Conservation (phyloP, 2,888 invertebrate genomes). For the Metalampra italica region DNA sequence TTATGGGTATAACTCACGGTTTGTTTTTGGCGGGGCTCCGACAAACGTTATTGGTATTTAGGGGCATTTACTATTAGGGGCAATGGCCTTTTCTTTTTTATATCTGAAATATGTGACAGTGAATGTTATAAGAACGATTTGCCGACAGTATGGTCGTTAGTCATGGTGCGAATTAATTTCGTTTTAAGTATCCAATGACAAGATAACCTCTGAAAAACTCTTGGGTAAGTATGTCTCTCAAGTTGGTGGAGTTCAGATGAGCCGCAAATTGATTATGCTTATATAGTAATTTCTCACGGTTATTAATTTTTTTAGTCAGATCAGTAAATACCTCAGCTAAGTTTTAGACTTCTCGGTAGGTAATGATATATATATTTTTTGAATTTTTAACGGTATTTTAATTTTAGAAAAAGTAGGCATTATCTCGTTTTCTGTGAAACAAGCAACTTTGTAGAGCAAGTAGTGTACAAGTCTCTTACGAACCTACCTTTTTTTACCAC, state of each 20-base stretch:
- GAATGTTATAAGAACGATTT: constrained; percentile 47
- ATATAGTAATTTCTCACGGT: too few relatives aligned
- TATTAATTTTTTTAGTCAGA: too few relatives aligned
- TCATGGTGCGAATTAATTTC: constrained; percentile 65
- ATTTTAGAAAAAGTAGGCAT: too few relatives aligned
- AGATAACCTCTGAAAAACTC: constrained; percentile 12
- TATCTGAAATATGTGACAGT: constrained; percentile 59
- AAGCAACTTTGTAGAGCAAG: too few relatives aligned
- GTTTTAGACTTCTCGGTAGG: too few relatives aligned
- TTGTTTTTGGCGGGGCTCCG: constrained; percentile 77
- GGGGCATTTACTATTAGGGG: constrained; percentile 67
- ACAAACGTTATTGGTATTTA: constrained; percentile 78
- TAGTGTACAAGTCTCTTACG: too few relatives aligned
- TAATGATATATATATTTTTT: too few relatives aligned
- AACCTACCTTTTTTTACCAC: too few relatives aligned
- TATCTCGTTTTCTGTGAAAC: too few relatives aligned
- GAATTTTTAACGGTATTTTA: too few relatives aligned
- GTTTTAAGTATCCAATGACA: constrained; percentile 41
- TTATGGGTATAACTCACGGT: constrained; percentile 76
- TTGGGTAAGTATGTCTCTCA: neutral
- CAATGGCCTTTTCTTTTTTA: constrained; percentile 52
- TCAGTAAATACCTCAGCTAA: too few relatives aligned
- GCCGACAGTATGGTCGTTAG: constrained; percentile 59
- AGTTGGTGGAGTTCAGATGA: neutral
- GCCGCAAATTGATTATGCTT: too few relatives aligned